Percentiles rank a stretch among this genome's conserved stretches.
phyloP scores from a whole-genome alignment of 2,797 vertebrate species.

The Merluccius polli region DNA sequence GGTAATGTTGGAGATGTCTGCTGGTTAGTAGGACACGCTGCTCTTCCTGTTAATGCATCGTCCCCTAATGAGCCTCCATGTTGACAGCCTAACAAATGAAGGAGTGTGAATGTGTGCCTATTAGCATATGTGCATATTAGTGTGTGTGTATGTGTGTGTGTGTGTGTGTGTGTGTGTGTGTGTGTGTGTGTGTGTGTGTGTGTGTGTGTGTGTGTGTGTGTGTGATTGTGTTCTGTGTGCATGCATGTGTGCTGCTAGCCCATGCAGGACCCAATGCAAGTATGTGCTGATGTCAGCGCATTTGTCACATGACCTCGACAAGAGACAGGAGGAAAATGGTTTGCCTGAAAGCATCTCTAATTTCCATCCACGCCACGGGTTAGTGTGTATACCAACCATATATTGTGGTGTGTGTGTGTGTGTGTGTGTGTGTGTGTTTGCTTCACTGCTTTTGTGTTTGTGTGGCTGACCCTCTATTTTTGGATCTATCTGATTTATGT shows the following conservation, averaged over 20 bases:
- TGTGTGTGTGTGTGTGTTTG: not conserved
- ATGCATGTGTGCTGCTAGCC: not conserved
- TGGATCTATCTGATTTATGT: not conserved
- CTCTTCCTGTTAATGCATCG: not conserved
- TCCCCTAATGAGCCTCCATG: slow-evolving; percentile 1
- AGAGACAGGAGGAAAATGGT: slow-evolving; percentile 25
- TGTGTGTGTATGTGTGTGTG: not conserved
- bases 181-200: not conserved
- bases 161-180: not conserved
- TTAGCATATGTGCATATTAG: not conserved
- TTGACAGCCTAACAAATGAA: not conserved
- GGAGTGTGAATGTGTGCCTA: not conserved
- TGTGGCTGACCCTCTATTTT: not conserved
- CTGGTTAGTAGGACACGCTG: not conserved
- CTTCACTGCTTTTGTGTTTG: not conserved
- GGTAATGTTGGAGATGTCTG: not conserved
- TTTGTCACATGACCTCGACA: slow-evolving; percentile 33
- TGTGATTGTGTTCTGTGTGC: not conserved
- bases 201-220: not conserved
- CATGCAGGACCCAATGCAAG: not conserved
- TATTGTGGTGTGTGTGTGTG: not conserved
- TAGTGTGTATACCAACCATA: not conserved
- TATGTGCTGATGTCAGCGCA: slow-evolving; percentile 24
- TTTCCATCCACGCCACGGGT: not conserved
- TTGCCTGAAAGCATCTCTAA: slow-evolving; percentile 28